Conservation (phyloP, 2,797 vertebrate genomes). For the Lutjanus campechanus region DNA sequence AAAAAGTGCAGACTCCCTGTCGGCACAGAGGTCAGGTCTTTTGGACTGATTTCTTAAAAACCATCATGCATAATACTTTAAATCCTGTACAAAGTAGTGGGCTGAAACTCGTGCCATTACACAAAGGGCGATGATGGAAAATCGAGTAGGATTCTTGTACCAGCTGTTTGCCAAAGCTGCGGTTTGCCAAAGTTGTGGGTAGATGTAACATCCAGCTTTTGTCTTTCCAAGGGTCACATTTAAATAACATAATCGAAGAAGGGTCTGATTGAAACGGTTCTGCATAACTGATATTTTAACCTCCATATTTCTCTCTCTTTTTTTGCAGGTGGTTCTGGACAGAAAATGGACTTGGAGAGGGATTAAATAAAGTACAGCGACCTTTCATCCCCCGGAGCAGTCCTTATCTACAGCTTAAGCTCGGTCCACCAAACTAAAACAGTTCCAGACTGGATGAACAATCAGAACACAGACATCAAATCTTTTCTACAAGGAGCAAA, state of each 20-base stretch:
- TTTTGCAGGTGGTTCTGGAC: conserved; percentile 66
- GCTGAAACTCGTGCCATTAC: conserved; percentile 18
- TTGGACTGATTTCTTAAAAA: conserved; percentile 24
- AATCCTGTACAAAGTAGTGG: conserved; percentile 30
- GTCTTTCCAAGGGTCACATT: conserved; percentile 48
- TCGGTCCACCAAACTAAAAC: conserved; percentile 8
- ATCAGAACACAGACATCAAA: conserved; percentile 29
- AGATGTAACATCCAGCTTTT: conserved; percentile 22
- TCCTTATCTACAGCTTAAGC: conserved; percentile 11
- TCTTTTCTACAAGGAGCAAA: conserved; percentile 54
- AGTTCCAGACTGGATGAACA: conserved; percentile 13
- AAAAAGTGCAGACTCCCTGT: conserved; percentile 30
- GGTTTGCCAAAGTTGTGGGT: conserved; percentile 18
- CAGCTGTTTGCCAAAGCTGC: conserved; percentile 28
- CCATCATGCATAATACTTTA: conserved; percentile 18
- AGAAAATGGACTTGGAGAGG: conserved; percentile 32
- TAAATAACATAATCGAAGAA: conserved; percentile 15
- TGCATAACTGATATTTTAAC: conserved; percentile 38
- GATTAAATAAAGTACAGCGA: conserved; percentile 23
- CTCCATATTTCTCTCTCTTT: conserved; percentile 53
- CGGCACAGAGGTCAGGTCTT: conserved; percentile 23
- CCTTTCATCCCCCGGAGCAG: conserved; percentile 16
- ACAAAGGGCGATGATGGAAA: conserved; percentile 41
- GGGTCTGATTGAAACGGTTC: conserved; percentile 1
- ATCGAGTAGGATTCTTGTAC: conserved; percentile 21